phyloP scores from a whole-genome alignment of 2,888 invertebrate species.

The Mayetiola destructor region DNA sequence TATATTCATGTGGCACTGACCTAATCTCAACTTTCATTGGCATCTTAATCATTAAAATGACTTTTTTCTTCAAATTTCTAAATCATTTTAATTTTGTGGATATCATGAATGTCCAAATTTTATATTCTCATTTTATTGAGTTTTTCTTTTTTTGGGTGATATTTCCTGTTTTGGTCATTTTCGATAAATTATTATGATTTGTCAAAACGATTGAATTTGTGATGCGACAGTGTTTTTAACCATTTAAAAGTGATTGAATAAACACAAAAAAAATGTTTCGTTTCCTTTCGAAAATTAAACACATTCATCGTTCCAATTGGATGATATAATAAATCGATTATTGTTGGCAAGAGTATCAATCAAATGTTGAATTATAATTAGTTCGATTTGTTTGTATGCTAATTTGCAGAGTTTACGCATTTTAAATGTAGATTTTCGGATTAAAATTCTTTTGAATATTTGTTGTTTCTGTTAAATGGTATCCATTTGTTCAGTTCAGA shows the following conservation, averaged over 20 bases:
- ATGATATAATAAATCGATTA: neutral
- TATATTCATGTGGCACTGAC: too few relatives aligned
- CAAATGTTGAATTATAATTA: neutral
- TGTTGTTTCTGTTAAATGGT: too few relatives aligned
- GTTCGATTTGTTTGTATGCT: neutral
- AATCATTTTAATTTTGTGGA: too few relatives aligned
- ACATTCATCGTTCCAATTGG: too few relatives aligned
- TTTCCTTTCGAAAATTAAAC: too few relatives aligned
- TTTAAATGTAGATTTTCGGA: neutral
- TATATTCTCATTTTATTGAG: too few relatives aligned
- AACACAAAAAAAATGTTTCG: neutral
- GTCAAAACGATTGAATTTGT: neutral
- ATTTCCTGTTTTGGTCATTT: neutral
- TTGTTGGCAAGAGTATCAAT: neutral
- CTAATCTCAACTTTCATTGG: too few relatives aligned
- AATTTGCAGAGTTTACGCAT: neutral
- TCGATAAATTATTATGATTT: neutral
- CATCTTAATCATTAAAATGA: too few relatives aligned
- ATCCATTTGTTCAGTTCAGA: neutral
- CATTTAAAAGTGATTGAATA: neutral
- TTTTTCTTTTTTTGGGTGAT: neutral
- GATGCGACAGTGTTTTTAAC: too few relatives aligned
- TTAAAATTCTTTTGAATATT: neutral
- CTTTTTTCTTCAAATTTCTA: too few relatives aligned
- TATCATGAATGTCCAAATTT: too few relatives aligned